These are phyloP conservation scores for Leptonema lineaticorne DNA, from an alignment of 1,140 invertebrate genomes.

Conservation along the genomic window DNA sequence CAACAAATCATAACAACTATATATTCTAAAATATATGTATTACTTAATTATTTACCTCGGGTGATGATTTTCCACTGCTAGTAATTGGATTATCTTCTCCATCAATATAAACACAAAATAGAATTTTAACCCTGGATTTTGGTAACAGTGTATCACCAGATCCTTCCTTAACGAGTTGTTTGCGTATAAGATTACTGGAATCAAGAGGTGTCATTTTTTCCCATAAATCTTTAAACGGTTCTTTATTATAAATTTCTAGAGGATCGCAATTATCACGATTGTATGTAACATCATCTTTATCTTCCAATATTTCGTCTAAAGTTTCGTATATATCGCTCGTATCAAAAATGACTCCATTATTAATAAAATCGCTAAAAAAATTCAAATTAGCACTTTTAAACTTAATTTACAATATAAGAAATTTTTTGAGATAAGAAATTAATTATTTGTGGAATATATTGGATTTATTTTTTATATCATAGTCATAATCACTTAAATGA, in stretches of 20 bases:
- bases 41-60: background rate
- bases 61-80: conserved; percentile 1
- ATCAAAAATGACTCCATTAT: conserved; percentile 9
- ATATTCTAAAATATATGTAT: background rate
- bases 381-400: no score
- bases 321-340: background rate
- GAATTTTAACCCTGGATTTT: conserved; percentile 20
- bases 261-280: background rate
- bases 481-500: no score
- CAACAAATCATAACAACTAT: no score
- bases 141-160: background rate
- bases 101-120: conserved; percentile 29
- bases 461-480: no score
- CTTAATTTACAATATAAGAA: no score
- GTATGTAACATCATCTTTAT: conserved; percentile 4
- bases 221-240: conserved; percentile 30
- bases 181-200: conserved; percentile 18
- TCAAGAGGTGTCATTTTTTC: conserved; percentile 9
- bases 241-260: background rate
- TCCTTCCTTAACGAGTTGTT: conserved; percentile 20
- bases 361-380: background rate
- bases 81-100: conserved; percentile 19
- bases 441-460: no score
- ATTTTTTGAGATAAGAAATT: no score
- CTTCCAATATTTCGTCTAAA: background rate